phyloP scores from a whole-genome alignment of 2,113 vertebrate species.

The Petroica traversi region DNA sequence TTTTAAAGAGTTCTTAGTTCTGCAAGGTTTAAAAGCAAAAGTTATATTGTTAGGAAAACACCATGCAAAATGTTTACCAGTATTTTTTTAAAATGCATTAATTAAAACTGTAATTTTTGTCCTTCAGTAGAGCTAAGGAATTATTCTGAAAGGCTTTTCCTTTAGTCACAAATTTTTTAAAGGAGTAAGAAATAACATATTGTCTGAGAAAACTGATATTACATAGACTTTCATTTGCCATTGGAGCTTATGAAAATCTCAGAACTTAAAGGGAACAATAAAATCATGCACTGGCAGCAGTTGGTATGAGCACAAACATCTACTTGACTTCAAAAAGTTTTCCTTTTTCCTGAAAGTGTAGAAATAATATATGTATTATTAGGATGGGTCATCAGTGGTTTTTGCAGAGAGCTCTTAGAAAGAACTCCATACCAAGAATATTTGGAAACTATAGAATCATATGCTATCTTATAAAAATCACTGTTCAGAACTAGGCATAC shows the following conservation, averaged over 20 bases:
- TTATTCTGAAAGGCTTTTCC: neutral
- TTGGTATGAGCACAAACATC: neutral
- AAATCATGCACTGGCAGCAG: fast-evolving
- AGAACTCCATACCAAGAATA: neutral
- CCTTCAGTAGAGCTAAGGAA: neutral
- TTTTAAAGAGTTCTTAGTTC: neutral
- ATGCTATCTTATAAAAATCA: fast-evolving
- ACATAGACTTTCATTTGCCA: neutral
- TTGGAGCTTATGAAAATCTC: neutral
- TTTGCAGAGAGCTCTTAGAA: neutral
- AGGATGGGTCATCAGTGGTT: neutral
- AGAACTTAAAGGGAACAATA: neutral
- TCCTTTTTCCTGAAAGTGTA: neutral
- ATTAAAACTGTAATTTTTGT: neutral
- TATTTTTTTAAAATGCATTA: neutral
- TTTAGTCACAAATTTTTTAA: neutral
- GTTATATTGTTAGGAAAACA: neutral
- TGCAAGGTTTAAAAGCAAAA: neutral
- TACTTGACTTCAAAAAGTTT: neutral
- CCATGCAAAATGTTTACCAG: neutral
- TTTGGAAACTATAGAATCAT: neutral
- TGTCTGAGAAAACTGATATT: neutral
- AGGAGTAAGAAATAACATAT: neutral
- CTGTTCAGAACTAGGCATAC: neutral
- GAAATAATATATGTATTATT: neutral